Evolutionary conservation across 2,113 vertebrate genomes (phyloP).

Genomic region (Lepus europaeus): DNA sequence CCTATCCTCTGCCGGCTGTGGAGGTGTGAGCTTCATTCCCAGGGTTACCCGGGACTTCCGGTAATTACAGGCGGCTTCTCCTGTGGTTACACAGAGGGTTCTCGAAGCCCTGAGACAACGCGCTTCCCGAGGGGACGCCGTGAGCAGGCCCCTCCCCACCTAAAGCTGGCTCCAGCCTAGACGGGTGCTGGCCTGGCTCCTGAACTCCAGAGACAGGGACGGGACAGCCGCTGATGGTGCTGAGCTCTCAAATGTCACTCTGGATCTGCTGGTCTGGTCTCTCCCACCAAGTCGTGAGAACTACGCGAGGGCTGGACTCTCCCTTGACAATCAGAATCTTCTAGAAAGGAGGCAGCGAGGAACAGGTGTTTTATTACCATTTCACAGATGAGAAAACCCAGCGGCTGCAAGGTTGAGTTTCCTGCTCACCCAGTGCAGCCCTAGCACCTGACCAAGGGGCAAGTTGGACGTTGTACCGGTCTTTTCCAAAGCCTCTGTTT

Average conservation of each 20-base stretch:
- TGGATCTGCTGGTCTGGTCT: neutral
- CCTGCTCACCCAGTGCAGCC: accelerated
- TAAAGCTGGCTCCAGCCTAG: neutral
- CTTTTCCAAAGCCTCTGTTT: neutral
- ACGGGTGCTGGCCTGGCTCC: accelerated
- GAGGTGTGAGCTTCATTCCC: neutral
- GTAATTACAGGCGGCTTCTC: too few species aligned
- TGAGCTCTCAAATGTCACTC: neutral
- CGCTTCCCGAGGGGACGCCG: neutral
- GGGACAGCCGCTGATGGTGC: accelerated
- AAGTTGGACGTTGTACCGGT: too few species aligned
- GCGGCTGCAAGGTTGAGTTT: neutral
- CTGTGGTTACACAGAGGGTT: accelerated
- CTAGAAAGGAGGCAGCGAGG: neutral
- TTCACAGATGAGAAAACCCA: neutral
- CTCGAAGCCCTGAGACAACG: neutral
- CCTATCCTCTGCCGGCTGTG: neutral
- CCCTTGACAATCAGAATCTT: neutral
- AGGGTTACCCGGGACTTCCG: too few species aligned
- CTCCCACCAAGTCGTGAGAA: accelerated
- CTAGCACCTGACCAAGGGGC: neutral
- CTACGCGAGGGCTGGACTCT: too few species aligned
- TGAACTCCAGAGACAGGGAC: neutral
- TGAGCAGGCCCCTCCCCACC: neutral
- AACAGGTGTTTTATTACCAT: neutral